Base-by-base conservation (phyloP, 2,888 invertebrate genomes). In the Onthophagus sagittarius region DNA sequence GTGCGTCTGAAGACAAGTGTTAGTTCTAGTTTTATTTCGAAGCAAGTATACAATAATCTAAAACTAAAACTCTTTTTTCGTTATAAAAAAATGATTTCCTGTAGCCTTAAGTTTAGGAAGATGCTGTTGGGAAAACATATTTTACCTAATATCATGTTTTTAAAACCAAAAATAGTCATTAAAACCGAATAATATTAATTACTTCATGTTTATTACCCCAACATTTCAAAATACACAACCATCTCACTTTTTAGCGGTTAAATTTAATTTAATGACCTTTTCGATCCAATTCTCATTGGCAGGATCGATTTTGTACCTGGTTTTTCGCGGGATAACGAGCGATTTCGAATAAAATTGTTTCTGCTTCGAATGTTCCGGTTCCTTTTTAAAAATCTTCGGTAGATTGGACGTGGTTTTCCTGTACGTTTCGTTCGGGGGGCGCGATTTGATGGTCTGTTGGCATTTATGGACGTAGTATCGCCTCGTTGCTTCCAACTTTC, bases 361-460 rank as follows among this genome's bases (percentile, higher is more conserved):
- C 7, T 69, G 33, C 62, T 65, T 72, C 15, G 39, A 9, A 64
- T 15, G 69, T n/a, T 33, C 15, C 11, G 53, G 33, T 7, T 15
- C 67, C 6, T 7, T 14, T n/a, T 31, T 31, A 67, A 69, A 71
- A 11, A 69, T 70, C 63, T 74, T 73, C 7, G 78, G 76, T n/a
- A 78, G 63, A 63, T 78, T 75, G 31, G 78, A 77, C 9, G 76
- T 78, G 7, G 78, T 78, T 73, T 77, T 77, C 15, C 78, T 76
- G 65, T 62, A 76, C n/a, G 63, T 67, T 7, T 73, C 67, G 14
- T 70, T 39, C n/a, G 62, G 62, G 23, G 32, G 63, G 6, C 63
- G 63, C 11, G 13, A 13, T 14, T 67, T 39, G 11, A 15, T 39
- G 11, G 69, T 70, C 13, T 13, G 70, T 15, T 64, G 67, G 72